Base-by-base conservation (phyloP, 2,113 vertebrate genomes). In the Charadrius vociferus region DNA sequence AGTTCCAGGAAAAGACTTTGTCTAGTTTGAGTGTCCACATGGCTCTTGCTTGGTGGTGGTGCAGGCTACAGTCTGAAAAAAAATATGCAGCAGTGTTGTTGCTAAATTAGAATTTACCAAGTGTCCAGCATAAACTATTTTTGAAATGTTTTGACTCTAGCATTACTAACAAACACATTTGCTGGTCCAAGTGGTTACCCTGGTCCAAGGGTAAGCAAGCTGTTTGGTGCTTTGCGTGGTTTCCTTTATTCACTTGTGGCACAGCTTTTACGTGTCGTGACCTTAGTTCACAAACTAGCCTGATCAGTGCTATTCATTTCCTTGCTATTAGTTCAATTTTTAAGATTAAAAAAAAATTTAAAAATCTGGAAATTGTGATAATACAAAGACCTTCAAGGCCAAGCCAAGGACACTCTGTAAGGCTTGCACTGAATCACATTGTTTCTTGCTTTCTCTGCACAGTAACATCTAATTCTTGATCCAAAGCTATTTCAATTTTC, bases 1-100 rank as follows among this genome's bases (percentile, higher is more conserved):
- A n/a, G 55, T 93, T 96, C 87, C 86, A 88, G 81, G 91, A 72
- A 94, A 72, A 63, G 50, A 32, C 71, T 81, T 85, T 82, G 24
- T 77, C 26, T 59, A 24, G 19, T 34, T 91, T 65, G 32, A 34
- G 36, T 26, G 73, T 39, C 55, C 80, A 30, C 27, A 12, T 3
- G 16, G 59, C 47, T 59, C 59, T 53, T n/a, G 65, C 39, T 67
- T 47, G 32, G 41, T 81, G 52, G 63, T 79, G 55, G 27, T 43
- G 53, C 61, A 52, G 37, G 65, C 47, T 55, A 12, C 2, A 63
- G 62, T 3, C 63, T 81, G 75, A 45, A 50, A 12, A 74, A 86
- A 47, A 24, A 18, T 0, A 18, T 0, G 47, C 59, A 58, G 56
- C 34, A 58, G 3, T 10, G 18, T 7, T 79, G 34, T 14, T 67